These are phyloP conservation scores for Dasyurus viverrinus DNA, from an alignment of 2,113 vertebrate species.

Conservation along the genomic window DNA sequence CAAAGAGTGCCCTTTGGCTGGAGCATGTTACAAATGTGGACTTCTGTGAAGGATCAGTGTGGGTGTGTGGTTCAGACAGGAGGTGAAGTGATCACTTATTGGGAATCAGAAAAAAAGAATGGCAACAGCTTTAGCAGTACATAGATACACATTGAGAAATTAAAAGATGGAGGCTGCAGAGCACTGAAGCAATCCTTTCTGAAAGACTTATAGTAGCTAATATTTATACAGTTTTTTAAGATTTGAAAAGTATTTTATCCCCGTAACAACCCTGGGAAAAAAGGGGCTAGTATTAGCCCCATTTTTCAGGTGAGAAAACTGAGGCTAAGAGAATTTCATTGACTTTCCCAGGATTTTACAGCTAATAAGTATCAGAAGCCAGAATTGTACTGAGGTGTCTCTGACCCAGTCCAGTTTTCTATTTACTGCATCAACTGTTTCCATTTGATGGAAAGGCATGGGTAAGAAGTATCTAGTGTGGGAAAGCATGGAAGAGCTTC, in stretches of 20 bases:
- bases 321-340: neutral
- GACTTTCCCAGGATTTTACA: neutral
- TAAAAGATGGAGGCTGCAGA: neutral
- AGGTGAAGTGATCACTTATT: neutral
- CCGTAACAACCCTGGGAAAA: neutral
- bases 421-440: neutral
- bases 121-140: neutral
- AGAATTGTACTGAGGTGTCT: neutral
- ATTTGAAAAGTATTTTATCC: neutral
- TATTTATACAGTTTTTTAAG: neutral
- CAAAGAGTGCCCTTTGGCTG: accelerated
- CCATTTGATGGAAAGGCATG: neutral
- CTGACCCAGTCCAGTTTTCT: neutral
- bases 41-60: neutral
- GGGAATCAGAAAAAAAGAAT: neutral
- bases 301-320: neutral
- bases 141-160: neutral
- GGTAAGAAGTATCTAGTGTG: neutral
- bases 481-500: neutral
- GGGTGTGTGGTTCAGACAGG: neutral
- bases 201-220: neutral
- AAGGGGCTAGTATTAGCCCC: neutral
- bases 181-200: neutral
- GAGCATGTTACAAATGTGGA: neutral
- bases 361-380: neutral